Evolutionary conservation across 2,888 invertebrate genomes (phyloP).

Genomic region (Suillia variegata): DNA sequence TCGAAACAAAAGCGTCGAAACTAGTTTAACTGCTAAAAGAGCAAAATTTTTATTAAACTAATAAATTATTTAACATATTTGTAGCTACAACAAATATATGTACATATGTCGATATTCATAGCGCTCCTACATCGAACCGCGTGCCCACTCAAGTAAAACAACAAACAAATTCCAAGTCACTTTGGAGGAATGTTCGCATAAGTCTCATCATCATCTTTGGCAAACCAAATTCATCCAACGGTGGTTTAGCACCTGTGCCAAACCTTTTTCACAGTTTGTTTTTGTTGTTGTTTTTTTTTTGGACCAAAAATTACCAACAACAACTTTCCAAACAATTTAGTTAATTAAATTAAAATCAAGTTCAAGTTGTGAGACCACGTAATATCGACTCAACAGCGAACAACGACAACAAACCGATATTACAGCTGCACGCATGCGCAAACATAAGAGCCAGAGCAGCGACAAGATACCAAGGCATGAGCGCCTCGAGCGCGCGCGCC

Average conservation of each 20-base stretch:
- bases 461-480: neutral
- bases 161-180: no score
- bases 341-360: neutral
- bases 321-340: neutral
- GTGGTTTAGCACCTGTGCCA: neutral
- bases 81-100: no score
- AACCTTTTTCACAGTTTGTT: neutral
- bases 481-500: neutral
- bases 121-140: neutral
- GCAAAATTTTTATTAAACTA: no score
- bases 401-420: slow-evolving; percentile 3
- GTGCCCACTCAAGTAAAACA: no score
- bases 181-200: no score
- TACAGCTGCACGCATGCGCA: neutral
- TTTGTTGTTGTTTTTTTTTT: no score
- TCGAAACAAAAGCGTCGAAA: no score
- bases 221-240: no score
- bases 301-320: neutral
- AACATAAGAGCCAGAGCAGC: neutral
- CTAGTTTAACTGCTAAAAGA: no score
- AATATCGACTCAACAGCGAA: neutral
- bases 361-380: slow-evolving; percentile 1
- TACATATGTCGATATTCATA: no score
- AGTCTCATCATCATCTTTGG: no score
- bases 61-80: no score